phyloP scores from a whole-genome alignment of 1,140 invertebrate genomes.

The Stegodyphus mimosarum region DNA sequence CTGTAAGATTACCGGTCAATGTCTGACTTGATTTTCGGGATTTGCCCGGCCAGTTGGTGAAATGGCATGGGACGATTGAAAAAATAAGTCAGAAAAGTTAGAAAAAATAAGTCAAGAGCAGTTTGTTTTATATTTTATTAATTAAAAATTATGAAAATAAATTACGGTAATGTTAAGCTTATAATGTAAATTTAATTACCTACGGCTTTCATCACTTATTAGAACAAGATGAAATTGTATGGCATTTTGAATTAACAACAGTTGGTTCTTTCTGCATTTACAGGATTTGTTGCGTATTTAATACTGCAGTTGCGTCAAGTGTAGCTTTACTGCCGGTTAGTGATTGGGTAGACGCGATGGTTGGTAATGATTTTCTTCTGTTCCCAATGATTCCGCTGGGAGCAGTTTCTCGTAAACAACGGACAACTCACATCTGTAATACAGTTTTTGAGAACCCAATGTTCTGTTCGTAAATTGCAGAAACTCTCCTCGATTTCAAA shows the following conservation, averaged over 20 bases:
- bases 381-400: slow-evolving; percentile 1
- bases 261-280: background rate
- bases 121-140: background rate
- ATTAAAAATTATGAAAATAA: too few relatives aligned
- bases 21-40: background rate
- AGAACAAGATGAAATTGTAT: slow-evolving; percentile 21
- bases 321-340: background rate
- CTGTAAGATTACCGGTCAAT: background rate
- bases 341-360: slow-evolving; percentile 9
- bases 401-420: slow-evolving; percentile 23
- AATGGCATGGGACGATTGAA: background rate
- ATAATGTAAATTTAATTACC: background rate
- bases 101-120: background rate
- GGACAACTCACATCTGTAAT: background rate
- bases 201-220: slow-evolving; percentile 2
- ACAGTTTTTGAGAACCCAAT: background rate
- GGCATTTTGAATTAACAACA: slow-evolving; percentile 14
- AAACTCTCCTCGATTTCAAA: background rate
- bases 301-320: background rate
- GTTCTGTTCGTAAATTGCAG: background rate
- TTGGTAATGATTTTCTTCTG: slow-evolving; percentile 22
- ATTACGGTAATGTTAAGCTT: background rate
- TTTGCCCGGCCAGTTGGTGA: background rate
- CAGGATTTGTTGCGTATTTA: slow-evolving; percentile 7
- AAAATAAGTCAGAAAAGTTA: background rate